Evolutionary conservation across 2,113 vertebrate species (phyloP), one percentile per base, ranked within the genome.

Genomic region (Amphiprion percula): DNA sequence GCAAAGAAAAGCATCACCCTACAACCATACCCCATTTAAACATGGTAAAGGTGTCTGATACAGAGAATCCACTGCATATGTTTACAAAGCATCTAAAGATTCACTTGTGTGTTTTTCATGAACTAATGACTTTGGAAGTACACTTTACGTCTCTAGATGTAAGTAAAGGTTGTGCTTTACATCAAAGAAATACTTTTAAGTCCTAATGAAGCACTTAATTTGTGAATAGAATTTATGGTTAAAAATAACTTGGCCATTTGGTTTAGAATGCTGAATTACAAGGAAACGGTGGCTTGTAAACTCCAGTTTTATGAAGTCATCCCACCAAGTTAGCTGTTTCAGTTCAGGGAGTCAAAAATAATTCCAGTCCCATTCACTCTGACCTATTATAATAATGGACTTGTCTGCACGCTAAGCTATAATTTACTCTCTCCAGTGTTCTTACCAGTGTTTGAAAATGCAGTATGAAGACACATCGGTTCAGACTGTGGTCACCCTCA

Each of bases 221-320:
- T 28, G 6, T 41, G 5, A 26, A 7, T 49, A 2, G 14, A 23
- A 9, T 17, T 16, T 6, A 15, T 26, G 37, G 33, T 41, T 26
- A 59, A 37, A 80, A 60, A 52, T 52, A 58, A 52, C 33, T 15
- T 21, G 1, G 17, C 8, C 16, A 14, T 17, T 53, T 6, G 14
- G 62, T 68, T 76, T 64, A 14, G 23, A 50, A 7, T 46, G 44
- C 28, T 44, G 37, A 68, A 4, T 87, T 73, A 73, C 62, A 76
- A 60, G 55, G 15, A 50, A 52, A 54, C 23, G 1, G 64, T 61
- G 68, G 72, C 80, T 77, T 53, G 46, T 87, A 67, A 78, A 74
- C 28, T 62, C 15, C 39, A 21, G 6, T 50, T 72, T 75, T 60
- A 79, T 75, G 62, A 74, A 82, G 78, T 67, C 74, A 63, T 74